phyloP scores from a whole-genome alignment of 2,113 vertebrate species.

The Cariama cristata region DNA sequence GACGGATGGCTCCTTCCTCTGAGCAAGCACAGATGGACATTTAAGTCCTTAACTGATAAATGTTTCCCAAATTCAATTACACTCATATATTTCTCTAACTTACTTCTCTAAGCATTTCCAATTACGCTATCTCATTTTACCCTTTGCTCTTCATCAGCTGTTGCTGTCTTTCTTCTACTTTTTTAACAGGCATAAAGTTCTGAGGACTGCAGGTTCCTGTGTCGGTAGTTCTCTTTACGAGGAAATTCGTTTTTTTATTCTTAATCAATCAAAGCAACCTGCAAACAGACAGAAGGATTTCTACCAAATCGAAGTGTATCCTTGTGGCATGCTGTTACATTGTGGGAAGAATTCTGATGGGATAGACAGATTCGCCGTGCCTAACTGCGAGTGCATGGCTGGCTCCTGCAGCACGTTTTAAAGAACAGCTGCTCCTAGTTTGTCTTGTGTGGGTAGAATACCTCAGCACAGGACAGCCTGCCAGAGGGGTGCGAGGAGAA shows the following conservation, averaged over 20 bases:
- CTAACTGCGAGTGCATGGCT: rapidly evolving
- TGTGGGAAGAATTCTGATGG: background rate
- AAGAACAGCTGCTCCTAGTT: background rate
- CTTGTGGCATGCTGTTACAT: rapidly evolving
- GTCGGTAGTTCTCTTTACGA: background rate
- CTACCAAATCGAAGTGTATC: rapidly evolving
- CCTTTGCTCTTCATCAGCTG: background rate
- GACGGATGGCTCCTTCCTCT: background rate
- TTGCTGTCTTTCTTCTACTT: background rate
- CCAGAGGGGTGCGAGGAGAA: background rate
- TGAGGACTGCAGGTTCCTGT: background rate
- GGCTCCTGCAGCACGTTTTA: rapidly evolving
- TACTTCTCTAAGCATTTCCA: background rate
- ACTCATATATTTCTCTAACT: background rate
- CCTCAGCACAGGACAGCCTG: background rate
- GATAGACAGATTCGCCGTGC: rapidly evolving
- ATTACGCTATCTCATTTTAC: rapidly evolving
- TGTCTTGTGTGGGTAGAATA: background rate
- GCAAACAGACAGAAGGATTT: background rate
- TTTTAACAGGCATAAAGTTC: background rate
- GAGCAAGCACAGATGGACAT: background rate
- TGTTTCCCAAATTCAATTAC: background rate
- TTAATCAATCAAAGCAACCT: background rate
- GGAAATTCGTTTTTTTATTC: background rate
- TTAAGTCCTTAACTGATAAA: background rate